Conservation (phyloP, 1,140 invertebrate species). For the Harlomillsia oculata region DNA sequence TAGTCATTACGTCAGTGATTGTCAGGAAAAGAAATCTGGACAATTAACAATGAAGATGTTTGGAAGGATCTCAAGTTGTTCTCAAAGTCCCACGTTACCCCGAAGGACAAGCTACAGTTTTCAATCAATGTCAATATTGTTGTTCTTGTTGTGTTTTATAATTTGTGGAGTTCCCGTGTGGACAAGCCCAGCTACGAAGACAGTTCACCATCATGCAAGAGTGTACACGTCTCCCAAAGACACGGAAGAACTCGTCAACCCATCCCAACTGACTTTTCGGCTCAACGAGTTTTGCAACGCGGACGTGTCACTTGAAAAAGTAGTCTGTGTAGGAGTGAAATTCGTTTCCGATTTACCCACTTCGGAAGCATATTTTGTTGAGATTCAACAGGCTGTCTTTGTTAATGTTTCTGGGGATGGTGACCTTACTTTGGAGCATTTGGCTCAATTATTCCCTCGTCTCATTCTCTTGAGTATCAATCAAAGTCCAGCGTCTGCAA, state of each 20-base stretch:
- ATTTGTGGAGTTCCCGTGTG: background rate
- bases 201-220: background rate
- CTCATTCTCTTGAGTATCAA: conserved; percentile 11
- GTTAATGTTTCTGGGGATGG: conserved; percentile 5
- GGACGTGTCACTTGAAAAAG: conserved; percentile 13
- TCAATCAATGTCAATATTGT: background rate
- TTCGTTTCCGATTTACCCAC: conserved; percentile 1
- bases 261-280: conserved; percentile 9
- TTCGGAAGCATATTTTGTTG: conserved; percentile 6
- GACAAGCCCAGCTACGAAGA: background rate
- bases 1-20: too few relatives aligned
- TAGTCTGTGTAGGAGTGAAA: conserved; percentile 1
- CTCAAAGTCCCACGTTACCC: background rate
- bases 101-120: background rate
- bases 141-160: background rate
- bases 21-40: too few relatives aligned
- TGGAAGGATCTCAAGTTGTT: too few relatives aligned
- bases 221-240: background rate
- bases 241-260: background rate
- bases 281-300: background rate
- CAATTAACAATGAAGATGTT: too few relatives aligned
- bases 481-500: conserved; percentile 1
- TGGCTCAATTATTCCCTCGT: conserved; percentile 3
- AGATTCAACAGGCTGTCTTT: conserved; percentile 11
- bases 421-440: background rate